A percentile compares a stretch with the other conserved stretches of the same genome.
Conservation (phyloP, 2,888 invertebrate species). For the Argyresthia goedartella region DNA sequence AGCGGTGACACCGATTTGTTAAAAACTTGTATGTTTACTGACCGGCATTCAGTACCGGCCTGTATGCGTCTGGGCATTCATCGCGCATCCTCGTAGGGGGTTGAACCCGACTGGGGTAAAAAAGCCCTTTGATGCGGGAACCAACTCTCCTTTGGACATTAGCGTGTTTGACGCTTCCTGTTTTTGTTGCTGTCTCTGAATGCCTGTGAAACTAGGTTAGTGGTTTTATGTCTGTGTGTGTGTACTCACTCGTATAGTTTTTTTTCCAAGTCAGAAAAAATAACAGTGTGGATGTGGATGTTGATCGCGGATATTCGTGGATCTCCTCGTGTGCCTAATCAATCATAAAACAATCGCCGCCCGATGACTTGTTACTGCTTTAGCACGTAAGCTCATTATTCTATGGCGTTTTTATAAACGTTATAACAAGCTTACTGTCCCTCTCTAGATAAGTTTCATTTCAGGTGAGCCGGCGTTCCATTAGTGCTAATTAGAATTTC, state of each 20-base stretch:
- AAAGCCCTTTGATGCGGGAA: constrained; percentile 14
- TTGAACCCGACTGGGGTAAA: constrained; percentile 26
- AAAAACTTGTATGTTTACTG: constrained; percentile 46
- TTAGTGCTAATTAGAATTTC: constrained; percentile 62
- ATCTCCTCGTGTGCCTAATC: too few species aligned
- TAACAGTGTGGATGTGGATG: too few species aligned
- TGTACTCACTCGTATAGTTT: too few species aligned
- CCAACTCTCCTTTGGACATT: not conserved
- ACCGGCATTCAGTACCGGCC: constrained; percentile 36
- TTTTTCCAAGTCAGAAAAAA: too few species aligned
- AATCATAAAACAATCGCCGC: too few species aligned
- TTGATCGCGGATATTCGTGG: too few species aligned
- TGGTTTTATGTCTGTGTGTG: too few species aligned
- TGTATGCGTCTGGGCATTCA: constrained; percentile 51
- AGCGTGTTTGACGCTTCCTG: not conserved
- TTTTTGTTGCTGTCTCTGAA: too few species aligned
- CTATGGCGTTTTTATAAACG: not conserved
- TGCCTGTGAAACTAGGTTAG: too few species aligned
- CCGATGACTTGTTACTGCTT: not conserved
- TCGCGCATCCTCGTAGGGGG: constrained; percentile 24
- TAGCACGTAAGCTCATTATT: constrained; percentile 3
- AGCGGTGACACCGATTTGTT: constrained; percentile 50
- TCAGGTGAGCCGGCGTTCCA: constrained; percentile 47
- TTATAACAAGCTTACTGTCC: constrained; percentile 22
- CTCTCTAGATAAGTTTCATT: constrained; percentile 19